phyloP scores from a whole-genome alignment of 2,113 vertebrate genomes.

The Toxostoma redivivum region DNA sequence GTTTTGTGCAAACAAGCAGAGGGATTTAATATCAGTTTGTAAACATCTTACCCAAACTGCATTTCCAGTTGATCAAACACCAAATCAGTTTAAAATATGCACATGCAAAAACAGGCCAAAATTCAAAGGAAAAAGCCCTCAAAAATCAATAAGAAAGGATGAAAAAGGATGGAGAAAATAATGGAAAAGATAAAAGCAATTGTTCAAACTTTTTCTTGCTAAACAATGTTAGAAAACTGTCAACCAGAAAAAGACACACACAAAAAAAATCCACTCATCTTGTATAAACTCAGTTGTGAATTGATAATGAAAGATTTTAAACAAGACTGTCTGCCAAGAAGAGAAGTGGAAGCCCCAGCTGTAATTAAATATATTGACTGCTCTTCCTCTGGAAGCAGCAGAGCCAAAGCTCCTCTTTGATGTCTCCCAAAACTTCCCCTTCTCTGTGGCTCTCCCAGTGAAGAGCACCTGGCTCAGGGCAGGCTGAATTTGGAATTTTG shows the following conservation, averaged over 20 bases:
- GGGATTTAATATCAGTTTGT: background rate
- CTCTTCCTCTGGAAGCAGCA: background rate
- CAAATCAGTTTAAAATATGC: background rate
- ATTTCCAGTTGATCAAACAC: background rate
- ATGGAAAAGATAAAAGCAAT: background rate
- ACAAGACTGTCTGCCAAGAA: background rate
- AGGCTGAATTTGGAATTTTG: background rate
- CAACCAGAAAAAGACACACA: background rate
- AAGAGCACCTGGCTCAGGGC: background rate
- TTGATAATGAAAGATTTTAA: background rate
- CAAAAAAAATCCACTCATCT: background rate
- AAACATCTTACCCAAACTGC: slow-evolving; percentile 1
- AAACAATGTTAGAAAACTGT: background rate
- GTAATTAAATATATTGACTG: background rate
- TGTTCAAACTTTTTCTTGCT: background rate
- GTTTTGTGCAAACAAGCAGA: slow-evolving; percentile 27
- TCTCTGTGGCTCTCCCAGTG: background rate
- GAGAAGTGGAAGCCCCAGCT: background rate
- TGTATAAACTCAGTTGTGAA: background rate
- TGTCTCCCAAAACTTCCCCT: background rate
- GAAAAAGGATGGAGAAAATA: background rate
- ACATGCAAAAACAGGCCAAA: background rate
- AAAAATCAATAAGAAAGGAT: background rate
- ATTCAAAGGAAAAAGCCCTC: background rate
- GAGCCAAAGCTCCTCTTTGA: background rate